Percentiles rank a stretch among this genome's conserved stretches.
These are phyloP conservation scores for Agelastica alni DNA, from an alignment of 2,888 invertebrate genomes.

Conservation along the genomic window DNA sequence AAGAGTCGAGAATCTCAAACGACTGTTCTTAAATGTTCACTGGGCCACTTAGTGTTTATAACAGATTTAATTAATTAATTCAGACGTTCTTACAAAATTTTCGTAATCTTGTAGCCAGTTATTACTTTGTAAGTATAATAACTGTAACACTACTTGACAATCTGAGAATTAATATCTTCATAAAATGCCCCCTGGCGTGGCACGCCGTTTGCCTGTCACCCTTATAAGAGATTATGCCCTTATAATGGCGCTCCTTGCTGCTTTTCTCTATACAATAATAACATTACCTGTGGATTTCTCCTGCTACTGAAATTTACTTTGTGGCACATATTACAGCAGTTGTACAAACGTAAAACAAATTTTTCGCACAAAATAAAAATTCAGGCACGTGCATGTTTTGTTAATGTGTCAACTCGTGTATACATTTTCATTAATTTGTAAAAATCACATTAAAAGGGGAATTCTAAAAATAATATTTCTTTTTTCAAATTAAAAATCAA, in stretches of 20 bases:
- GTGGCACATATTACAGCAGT: not conserved
- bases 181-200: constrained; percentile 55
- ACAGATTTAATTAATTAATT: constrained; percentile 59
- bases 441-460: too few species aligned
- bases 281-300: constrained; percentile 42
- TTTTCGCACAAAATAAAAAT: not conserved
- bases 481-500: too few species aligned
- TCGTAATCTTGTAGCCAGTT: constrained; percentile 56
- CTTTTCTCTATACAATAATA: constrained; percentile 34
- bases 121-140: constrained; percentile 58
- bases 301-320: not conserved
- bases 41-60: constrained; percentile 55
- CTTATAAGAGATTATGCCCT: constrained; percentile 56
- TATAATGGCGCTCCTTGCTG: constrained; percentile 41
- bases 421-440: too few species aligned
- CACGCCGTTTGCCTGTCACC: constrained; percentile 51
- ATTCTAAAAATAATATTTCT: too few species aligned
- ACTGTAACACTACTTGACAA: constrained; percentile 57
- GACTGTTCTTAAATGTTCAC: constrained; percentile 43
- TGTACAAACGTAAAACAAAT: not conserved
- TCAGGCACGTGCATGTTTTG: too few species aligned
- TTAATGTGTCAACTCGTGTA: too few species aligned
- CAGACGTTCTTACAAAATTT: constrained; percentile 54
- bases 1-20: constrained; percentile 41
- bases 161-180: constrained; percentile 58